These are phyloP conservation scores for Furcifer pardalis DNA, from an alignment of 2,797 vertebrate species.

Conservation along the genomic window DNA sequence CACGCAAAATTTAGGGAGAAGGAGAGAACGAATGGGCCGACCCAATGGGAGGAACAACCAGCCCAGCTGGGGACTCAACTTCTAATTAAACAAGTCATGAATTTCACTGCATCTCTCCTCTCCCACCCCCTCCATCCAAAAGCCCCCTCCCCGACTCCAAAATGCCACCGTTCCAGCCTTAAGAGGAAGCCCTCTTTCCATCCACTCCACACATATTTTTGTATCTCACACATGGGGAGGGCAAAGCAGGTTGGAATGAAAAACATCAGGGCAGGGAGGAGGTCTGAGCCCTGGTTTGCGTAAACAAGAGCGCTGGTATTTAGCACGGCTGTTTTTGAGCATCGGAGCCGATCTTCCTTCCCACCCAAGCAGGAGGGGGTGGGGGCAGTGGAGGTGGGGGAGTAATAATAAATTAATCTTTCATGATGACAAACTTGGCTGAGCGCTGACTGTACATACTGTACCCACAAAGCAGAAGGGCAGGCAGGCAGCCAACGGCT, in stretches of 20 bases:
- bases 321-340: conserved; percentile 61
- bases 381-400: too few species aligned
- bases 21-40: not conserved
- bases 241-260: not conserved
- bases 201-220: conserved; percentile 20
- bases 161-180: conserved; percentile 43
- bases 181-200: conserved; percentile 24
- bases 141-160: not conserved
- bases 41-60: not conserved
- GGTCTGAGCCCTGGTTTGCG: conserved; percentile 54
- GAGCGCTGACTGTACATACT: conserved; percentile 96
- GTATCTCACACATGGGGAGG: conserved; percentile 1
- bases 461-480: conserved; percentile 87
- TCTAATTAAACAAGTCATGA: conserved; percentile 46
- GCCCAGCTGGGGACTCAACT: conserved; percentile 41
- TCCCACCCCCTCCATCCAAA: too few species aligned
- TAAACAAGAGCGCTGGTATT: conserved; percentile 68
- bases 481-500: conserved; percentile 85
- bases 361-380: conserved; percentile 65
- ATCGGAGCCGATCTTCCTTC: conserved; percentile 54
- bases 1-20: not conserved
- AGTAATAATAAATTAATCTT: conserved; percentile 71
- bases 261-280: not conserved
- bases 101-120: not conserved
- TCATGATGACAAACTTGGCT: conserved; percentile 86